Percentiles rank a stretch among this genome's conserved stretches.
These are phyloP conservation scores for Eolophus roseicapilla DNA, from an alignment of 2,113 vertebrate genomes.

Conservation along the genomic window DNA sequence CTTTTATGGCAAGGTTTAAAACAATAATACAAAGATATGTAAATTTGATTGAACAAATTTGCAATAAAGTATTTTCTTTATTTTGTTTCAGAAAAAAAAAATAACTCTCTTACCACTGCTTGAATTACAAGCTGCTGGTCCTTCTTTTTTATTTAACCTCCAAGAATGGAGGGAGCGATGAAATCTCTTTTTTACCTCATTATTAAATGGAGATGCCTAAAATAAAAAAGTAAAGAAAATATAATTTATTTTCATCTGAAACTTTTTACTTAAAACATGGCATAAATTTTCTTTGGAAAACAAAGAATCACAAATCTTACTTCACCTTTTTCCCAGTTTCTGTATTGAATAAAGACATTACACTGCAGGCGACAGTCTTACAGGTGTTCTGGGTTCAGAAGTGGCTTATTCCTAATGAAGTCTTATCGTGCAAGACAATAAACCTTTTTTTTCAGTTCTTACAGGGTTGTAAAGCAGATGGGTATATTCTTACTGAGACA, in stretches of 20 bases:
- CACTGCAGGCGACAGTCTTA: not conserved
- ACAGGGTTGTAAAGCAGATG: not conserved
- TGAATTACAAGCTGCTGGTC: not conserved
- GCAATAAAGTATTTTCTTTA: not conserved
- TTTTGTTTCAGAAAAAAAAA: not conserved
- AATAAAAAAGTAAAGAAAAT: not conserved
- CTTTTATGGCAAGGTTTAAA: not conserved
- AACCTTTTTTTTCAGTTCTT: not conserved
- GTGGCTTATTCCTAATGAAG: not conserved
- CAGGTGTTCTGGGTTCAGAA: not conserved
- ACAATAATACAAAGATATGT: not conserved
- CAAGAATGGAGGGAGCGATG: not conserved
- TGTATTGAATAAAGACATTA: not conserved
- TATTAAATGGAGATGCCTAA: not conserved
- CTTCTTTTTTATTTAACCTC: not conserved
- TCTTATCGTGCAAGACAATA: not conserved
- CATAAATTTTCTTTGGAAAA: not conserved
- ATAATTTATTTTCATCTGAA: not conserved
- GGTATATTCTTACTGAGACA: not conserved
- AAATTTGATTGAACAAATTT: not conserved
- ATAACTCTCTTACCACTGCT: not conserved
- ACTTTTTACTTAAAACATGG: not conserved
- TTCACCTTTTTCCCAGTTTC: not conserved
- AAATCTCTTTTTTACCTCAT: not conserved
- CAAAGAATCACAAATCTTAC: not conserved